Evolutionary conservation across 2,888 invertebrate species (phyloP), one percentile per base, ranked within the genome.

Genomic region (Patella caerulea): DNA sequence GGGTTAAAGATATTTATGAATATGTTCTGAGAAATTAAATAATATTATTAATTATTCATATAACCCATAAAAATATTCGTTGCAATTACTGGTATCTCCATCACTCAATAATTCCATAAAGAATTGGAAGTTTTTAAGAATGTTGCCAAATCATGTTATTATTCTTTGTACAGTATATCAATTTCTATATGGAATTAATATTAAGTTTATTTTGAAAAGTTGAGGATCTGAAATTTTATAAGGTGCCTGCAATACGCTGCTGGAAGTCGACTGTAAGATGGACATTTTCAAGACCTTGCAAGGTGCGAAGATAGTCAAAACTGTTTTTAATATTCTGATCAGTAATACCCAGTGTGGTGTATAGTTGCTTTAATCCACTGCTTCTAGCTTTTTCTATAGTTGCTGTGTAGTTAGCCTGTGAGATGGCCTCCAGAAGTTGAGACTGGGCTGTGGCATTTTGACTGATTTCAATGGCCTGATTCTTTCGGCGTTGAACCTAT

Each of bases 231-330:
- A n/a, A n/a, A 2, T 73, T 17, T 24, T 75, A 76, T 2, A 84
- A 65, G 65, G 79, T 77, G 0, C 88, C 88, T 19, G 84, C 84
- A 69, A 88, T 86, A 24, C 84, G 78, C 76, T 86, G 86, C 75
- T 89, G 85, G 79, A 86, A 90, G 81, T 89, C 88, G 1, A 90
- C 87, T 15, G 88, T 87, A 17, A 89, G 79, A 77, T 88, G 87
- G 2, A 86, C 84, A 55, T 87, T 83, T 17, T 86, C 83, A 11
- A 87, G 78, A 14, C 84, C 84, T 71, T 84, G 81, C 11, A 90
- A 82, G 2, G 89, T 88, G 7, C 88, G 79, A 19, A 90, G 82
- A 77, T 89, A 89, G 80, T 90, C 88, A 69, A 90, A 87, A 45
- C 87, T 85, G 71, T 83, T 86, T 75, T 87, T 88, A 71, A 87